A percentile compares a stretch with the other conserved stretches of the same genome.
Evolutionary conservation across 2,888 invertebrate species (phyloP).

Genomic region (Cantharis nigra): DNA sequence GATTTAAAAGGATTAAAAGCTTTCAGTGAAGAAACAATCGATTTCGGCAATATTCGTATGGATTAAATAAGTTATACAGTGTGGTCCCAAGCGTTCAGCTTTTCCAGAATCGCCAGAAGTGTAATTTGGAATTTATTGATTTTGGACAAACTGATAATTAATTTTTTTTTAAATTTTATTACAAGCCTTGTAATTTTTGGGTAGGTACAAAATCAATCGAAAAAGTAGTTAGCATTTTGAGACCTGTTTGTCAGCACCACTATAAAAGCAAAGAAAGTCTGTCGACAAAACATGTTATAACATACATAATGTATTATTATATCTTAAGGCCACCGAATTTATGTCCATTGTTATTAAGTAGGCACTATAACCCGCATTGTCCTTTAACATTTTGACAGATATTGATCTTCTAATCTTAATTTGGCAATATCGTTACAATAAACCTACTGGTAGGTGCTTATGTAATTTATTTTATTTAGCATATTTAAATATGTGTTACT

Average conservation of each 20-base stretch:
- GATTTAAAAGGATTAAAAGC: too few relatives aligned
- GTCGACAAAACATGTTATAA: slow-evolving; percentile 1
- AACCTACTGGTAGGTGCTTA: not conserved
- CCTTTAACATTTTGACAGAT: not conserved
- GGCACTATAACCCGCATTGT: not conserved
- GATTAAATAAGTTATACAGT: not conserved
- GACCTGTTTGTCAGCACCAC: slow-evolving; percentile 12
- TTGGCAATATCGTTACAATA: not conserved
- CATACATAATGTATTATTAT: not conserved
- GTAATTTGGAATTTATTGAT: not conserved
- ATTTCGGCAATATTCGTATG: too few relatives aligned
- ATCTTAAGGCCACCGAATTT: slow-evolving; percentile 4
- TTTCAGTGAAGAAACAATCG: too few relatives aligned
- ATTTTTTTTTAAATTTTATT: not conserved
- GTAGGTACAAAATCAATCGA: slow-evolving; percentile 6
- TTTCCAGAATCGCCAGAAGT: too few relatives aligned
- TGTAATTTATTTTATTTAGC: not conserved
- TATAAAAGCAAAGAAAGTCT: not conserved
- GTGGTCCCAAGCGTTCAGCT: not conserved
- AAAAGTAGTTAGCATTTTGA: slow-evolving; percentile 28
- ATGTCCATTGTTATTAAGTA: not conserved
- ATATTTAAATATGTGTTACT: not conserved
- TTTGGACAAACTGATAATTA: not conserved
- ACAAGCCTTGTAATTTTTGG: slow-evolving; percentile 2
- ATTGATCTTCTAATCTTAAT: not conserved